Percentiles rank a stretch among this genome's conserved stretches.
These are phyloP conservation scores for Priocnemis perturbator DNA, from an alignment of 2,888 invertebrate genomes.

Conservation along the genomic window DNA sequence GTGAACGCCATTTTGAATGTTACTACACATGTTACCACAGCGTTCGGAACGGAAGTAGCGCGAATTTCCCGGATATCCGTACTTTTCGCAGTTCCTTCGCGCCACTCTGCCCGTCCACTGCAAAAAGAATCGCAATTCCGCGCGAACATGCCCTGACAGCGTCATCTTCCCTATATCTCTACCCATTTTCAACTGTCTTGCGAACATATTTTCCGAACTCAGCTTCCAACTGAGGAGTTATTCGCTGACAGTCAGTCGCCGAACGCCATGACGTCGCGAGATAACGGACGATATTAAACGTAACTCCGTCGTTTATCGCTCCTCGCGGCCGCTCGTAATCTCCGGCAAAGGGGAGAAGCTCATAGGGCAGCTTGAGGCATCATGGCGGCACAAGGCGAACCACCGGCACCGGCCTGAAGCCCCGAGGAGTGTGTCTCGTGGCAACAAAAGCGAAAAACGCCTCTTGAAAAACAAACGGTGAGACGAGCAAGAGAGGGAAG, in stretches of 20 bases:
- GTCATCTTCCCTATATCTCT: too few relatives aligned
- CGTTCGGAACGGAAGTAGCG: conserved; percentile 49
- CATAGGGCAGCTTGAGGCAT: too few relatives aligned
- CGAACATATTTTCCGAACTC: too few relatives aligned
- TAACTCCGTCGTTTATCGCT: conserved; percentile 67
- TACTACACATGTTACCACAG: conserved; percentile 46
- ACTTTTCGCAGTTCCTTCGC: conserved; percentile 36
- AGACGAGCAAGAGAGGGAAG: not conserved
- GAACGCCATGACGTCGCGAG: conserved; percentile 27
- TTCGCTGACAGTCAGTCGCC: conserved; percentile 10
- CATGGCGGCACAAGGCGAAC: not conserved
- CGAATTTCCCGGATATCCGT: conserved; percentile 53
- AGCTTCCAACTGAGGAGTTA: not conserved
- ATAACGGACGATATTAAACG: conserved; percentile 58
- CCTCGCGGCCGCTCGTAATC: conserved; percentile 53
- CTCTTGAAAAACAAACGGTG: conserved; percentile 15
- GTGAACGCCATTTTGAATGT: conserved; percentile 51
- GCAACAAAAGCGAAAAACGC: conserved; percentile 42
- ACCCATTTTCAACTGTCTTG: too few relatives aligned
- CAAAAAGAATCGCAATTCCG: not conserved
- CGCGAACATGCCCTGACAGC: too few relatives aligned
- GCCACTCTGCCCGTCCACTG: conserved; percentile 24
- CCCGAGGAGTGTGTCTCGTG: conserved; percentile 30
- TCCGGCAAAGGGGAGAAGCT: too few relatives aligned
- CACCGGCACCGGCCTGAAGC: conserved; percentile 1